A percentile compares a stretch with the other conserved stretches of the same genome.
These are phyloP conservation scores for Grapholita molesta DNA, from an alignment of 1,140 invertebrate genomes.

Conservation along the genomic window DNA sequence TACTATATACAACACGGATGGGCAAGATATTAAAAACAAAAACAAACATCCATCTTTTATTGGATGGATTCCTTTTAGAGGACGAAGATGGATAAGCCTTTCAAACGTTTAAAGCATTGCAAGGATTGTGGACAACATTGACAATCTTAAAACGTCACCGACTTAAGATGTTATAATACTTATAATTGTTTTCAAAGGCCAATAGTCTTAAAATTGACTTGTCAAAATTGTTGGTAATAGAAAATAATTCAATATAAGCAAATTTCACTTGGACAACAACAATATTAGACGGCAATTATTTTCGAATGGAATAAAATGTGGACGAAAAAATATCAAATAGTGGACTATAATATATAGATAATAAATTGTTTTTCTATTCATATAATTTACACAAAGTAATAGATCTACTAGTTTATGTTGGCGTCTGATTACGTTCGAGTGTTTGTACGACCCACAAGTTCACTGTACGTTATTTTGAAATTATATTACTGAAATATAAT, in stretches of 20 bases:
- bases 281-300: slow-evolving; percentile 68
- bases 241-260: slow-evolving; percentile 46
- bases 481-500: background rate
- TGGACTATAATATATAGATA: slow-evolving; percentile 63
- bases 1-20: slow-evolving; percentile 73
- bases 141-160: slow-evolving; percentile 20
- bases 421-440: background rate
- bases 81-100: slow-evolving; percentile 43
- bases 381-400: slow-evolving; percentile 68
- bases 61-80: slow-evolving; percentile 68
- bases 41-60: slow-evolving; percentile 58
- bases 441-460: background rate
- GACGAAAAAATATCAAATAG: slow-evolving; percentile 71
- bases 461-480: background rate
- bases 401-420: slow-evolving; percentile 32
- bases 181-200: slow-evolving; percentile 45
- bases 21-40: slow-evolving; percentile 63
- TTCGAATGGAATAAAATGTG: slow-evolving; percentile 68
- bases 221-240: slow-evolving; percentile 33
- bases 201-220: slow-evolving; percentile 51
- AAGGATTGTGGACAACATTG: background rate
- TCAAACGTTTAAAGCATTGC: background rate
- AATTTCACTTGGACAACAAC: slow-evolving; percentile 62
- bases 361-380: slow-evolving; percentile 55
- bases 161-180: slow-evolving; percentile 37